A percentile compares a stretch with the other conserved stretches of the same genome.
phyloP scores from a whole-genome alignment of 2,888 invertebrate genomes.

The Thysanoteuthis rhombus region DNA sequence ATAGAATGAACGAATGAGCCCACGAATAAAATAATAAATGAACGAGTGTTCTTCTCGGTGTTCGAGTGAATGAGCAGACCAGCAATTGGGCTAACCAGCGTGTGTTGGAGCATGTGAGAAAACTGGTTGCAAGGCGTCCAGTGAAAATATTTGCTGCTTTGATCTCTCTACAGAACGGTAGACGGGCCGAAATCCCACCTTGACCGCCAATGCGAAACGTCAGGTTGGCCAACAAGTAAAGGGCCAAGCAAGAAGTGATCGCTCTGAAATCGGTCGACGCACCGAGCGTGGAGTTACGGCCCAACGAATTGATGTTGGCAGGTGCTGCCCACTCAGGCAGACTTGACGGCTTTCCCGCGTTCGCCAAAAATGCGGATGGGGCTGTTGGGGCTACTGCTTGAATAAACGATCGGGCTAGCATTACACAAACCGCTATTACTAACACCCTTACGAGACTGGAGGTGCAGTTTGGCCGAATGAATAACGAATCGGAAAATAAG shows the following conservation, averaged over 20 bases:
- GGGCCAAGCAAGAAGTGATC: neutral
- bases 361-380: neutral
- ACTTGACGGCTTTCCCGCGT: neutral
- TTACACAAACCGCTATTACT: neutral
- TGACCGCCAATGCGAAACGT: neutral
- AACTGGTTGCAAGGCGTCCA: neutral
- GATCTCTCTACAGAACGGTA: neutral
- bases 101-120: neutral
- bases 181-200: neutral
- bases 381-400: neutral
- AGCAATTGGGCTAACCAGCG: neutral
- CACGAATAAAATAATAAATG: neutral
- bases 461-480: too few relatives aligned
- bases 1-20: neutral
- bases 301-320: neutral
- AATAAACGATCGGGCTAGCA: neutral
- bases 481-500: too few relatives aligned
- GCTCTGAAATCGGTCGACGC: neutral
- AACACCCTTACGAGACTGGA: neutral
- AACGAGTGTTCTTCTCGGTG: neutral
- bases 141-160: neutral
- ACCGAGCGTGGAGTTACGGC: slow-evolving; percentile 12
- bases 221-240: neutral
- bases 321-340: neutral
- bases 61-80: neutral